These are phyloP conservation scores for Osedax frankpressi DNA, from an alignment of 2,888 invertebrate species.

Conservation along the genomic window DNA sequence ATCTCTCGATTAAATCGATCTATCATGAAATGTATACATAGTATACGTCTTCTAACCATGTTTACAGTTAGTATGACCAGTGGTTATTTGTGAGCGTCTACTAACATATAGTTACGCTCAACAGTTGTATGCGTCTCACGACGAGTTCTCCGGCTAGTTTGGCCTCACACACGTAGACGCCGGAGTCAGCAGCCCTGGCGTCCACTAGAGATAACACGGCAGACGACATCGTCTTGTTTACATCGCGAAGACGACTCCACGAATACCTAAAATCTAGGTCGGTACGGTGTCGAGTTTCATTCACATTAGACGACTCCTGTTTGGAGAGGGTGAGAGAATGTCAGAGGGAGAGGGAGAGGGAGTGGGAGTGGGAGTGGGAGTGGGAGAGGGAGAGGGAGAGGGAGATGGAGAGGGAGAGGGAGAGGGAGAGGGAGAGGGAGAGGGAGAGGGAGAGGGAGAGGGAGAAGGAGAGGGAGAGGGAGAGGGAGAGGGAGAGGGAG, in stretches of 20 bases:
- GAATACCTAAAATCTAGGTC: neutral
- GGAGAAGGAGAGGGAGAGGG: neutral
- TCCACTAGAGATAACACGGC: neutral
- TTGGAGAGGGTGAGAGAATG: slow-evolving; percentile 17
- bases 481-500: neutral
- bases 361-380: slow-evolving; percentile 11
- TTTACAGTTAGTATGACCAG: too few species aligned
- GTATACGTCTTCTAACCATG: too few species aligned
- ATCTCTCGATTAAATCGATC: too few species aligned
- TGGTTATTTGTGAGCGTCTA: too few species aligned
- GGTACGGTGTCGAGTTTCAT: neutral
- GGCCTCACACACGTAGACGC: slow-evolving; percentile 10
- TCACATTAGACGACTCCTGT: neutral
- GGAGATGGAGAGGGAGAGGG: slow-evolving; percentile 12
- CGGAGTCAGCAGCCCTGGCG: neutral
- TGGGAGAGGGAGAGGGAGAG: slow-evolving; percentile 19
- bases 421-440: neutral
- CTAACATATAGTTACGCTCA: neutral
- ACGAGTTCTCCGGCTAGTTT: slow-evolving; percentile 5
- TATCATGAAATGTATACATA: too few species aligned
- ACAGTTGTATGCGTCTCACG: neutral
- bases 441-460: neutral
- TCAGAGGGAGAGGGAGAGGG: slow-evolving; percentile 15
- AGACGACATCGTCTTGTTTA: neutral
- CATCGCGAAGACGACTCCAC: neutral